Conservation (phyloP, 2,888 invertebrate genomes). For the Eurois occulta region DNA sequence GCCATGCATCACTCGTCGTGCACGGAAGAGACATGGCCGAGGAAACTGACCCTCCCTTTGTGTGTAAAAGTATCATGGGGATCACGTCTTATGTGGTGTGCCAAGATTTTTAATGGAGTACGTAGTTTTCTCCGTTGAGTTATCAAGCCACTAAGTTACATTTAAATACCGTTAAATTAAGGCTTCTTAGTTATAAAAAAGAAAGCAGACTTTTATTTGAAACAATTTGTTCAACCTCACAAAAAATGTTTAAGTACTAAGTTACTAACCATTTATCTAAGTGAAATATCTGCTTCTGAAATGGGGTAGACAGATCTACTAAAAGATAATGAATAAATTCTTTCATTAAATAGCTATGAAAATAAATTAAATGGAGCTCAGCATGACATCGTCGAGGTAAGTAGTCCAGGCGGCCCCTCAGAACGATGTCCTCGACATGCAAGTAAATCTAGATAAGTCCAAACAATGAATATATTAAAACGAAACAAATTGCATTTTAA, state of each 20-base stretch:
- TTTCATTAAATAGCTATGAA: conserved; percentile 21
- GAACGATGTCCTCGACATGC: conserved; percentile 55
- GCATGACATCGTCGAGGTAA: conserved; percentile 36
- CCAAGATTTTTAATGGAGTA: conserved; percentile 13
- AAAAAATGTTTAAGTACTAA: conserved; percentile 1
- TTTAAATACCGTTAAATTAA: neutral
- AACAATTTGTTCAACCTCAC: neutral
- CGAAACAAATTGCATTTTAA: conserved; percentile 69
- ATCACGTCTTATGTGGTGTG: conserved; percentile 18
- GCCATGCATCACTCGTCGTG: conserved; percentile 59
- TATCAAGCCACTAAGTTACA: neutral
- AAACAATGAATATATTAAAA: conserved; percentile 70
- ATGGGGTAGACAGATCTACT: conserved; percentile 11
- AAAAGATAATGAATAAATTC: conserved; percentile 8
- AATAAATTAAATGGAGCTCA: conserved; percentile 34
- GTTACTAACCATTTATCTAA: neutral
- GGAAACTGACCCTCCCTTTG: conserved; percentile 45
- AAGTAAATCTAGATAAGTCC: conserved; percentile 66
- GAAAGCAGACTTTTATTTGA: conserved; percentile 7
- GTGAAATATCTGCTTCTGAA: conserved; percentile 9
- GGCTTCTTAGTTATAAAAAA: neutral
- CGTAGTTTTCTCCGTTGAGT: neutral
- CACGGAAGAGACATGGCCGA: conserved; percentile 51
- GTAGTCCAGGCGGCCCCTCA: conserved; percentile 33
- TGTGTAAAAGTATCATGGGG: conserved; percentile 18